A percentile compares a stretch with the other conserved stretches of the same genome.
phyloP scores from a whole-genome alignment of 1,140 invertebrate genomes.

The Drosophila guanche region DNA sequence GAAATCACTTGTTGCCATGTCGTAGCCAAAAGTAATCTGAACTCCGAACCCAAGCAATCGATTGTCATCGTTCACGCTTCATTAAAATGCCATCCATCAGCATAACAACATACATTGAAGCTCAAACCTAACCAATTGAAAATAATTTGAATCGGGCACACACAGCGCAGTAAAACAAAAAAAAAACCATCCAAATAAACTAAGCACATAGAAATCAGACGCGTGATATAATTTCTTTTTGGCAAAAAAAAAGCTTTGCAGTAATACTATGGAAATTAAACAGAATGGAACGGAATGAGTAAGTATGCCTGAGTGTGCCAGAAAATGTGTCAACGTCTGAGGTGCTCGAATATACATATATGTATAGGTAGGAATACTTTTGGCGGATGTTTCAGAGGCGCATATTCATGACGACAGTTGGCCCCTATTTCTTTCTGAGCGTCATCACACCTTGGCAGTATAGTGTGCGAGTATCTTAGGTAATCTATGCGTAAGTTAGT shows the following conservation, averaged over 20 bases:
- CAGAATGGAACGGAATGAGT: slow-evolving; percentile 23
- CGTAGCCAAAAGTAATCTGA: slow-evolving; percentile 23
- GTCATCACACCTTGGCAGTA: slow-evolving; percentile 29
- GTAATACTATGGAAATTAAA: slow-evolving; percentile 39
- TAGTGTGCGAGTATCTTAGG: slow-evolving; percentile 13
- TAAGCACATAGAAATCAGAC: slow-evolving; percentile 30
- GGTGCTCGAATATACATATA: slow-evolving; percentile 25
- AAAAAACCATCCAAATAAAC: slow-evolving; percentile 31
- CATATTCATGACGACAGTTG: slow-evolving; percentile 61
- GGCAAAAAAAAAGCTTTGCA: slow-evolving; percentile 8
- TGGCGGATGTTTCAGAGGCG: slow-evolving; percentile 29
- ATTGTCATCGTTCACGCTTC: slow-evolving; percentile 68
- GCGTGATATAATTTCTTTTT: slow-evolving; percentile 60
- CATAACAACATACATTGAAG: slow-evolving; percentile 29
- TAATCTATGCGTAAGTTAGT: slow-evolving; percentile 24
- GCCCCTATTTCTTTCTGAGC: slow-evolving; percentile 32
- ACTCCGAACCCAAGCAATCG: slow-evolving; percentile 21
- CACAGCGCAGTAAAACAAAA: slow-evolving; percentile 18
- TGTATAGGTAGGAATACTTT: neutral
- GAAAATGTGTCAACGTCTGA: slow-evolving; percentile 42
- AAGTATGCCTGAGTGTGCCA: slow-evolving; percentile 22
- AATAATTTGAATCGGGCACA: slow-evolving; percentile 52
- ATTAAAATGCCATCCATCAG: slow-evolving; percentile 68
- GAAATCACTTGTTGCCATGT: slow-evolving; percentile 51
- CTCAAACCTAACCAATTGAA: slow-evolving; percentile 61